These are phyloP conservation scores for Centropristis striata DNA, from an alignment of 2,113 vertebrate genomes.

Conservation along the genomic window DNA sequence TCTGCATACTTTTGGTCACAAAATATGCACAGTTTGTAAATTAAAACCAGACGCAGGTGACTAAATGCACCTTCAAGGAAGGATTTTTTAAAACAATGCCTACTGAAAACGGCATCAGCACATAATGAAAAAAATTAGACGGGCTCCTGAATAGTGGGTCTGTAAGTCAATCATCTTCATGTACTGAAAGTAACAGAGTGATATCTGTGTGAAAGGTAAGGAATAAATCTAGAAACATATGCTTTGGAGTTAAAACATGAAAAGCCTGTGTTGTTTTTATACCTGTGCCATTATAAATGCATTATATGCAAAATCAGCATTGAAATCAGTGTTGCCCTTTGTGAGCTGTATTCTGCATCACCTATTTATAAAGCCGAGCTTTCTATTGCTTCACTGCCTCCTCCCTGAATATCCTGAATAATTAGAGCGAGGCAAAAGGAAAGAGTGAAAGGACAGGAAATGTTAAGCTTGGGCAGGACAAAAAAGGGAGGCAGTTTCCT, in stretches of 20 bases:
- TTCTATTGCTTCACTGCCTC: conserved; percentile 15
- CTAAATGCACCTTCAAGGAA: background rate
- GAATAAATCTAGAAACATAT: background rate
- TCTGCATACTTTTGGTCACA: background rate
- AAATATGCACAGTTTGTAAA: background rate
- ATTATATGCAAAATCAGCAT: background rate
- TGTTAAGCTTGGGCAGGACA: conserved; percentile 65
- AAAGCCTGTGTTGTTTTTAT: background rate
- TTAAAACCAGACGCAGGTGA: background rate
- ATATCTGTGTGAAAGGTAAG: background rate
- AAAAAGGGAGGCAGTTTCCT: conserved; percentile 63
- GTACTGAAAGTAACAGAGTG: background rate
- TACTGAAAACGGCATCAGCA: background rate
- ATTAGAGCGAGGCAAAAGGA: conserved; percentile 64
- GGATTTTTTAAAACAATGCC: background rate
- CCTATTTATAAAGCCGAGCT: conserved; percentile 9
- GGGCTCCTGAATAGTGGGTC: background rate
- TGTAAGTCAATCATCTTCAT: background rate
- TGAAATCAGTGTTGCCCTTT: conserved; percentile 1
- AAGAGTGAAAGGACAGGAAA: conserved; percentile 78
- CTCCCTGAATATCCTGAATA: conserved; percentile 52
- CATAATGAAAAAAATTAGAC: background rate
- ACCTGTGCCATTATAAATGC: background rate
- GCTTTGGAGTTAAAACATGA: background rate
- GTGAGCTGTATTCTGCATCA: conserved; percentile 8